Conservation (phyloP, 2,888 invertebrate species). For the Oscheius sp. region DNA sequence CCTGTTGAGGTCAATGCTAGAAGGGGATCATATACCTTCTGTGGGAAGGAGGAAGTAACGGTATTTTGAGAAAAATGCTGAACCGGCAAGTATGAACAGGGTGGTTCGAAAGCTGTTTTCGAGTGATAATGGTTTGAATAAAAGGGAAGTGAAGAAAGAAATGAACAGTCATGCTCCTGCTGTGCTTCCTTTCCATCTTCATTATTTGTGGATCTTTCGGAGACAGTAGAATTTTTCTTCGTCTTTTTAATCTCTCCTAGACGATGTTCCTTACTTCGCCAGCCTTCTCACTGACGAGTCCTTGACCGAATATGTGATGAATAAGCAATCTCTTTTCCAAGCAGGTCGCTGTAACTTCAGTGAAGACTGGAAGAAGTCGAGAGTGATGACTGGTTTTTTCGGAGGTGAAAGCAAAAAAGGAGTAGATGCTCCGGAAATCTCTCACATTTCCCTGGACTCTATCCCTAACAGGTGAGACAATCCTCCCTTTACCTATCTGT, state of each 20-base stretch:
- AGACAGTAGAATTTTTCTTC: not conserved
- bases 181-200: not conserved
- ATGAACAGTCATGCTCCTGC: not conserved
- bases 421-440: too few relatives aligned
- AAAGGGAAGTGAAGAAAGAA: not conserved
- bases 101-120: too few relatives aligned
- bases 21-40: too few relatives aligned
- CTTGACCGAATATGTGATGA: constrained; percentile 40
- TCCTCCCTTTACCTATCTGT: constrained; percentile 5
- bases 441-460: constrained; percentile 27
- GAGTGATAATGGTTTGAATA: too few relatives aligned
- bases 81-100: too few relatives aligned
- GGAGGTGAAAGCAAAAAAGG: not conserved
- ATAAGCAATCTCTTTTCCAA: constrained; percentile 33
- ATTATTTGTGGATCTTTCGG: not conserved
- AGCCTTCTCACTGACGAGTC: constrained; percentile 24
- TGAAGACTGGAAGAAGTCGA: not conserved
- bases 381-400: not conserved
- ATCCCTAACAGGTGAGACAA: constrained; percentile 31
- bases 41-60: too few relatives aligned
- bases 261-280: not conserved
- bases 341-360: not conserved
- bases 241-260: not conserved
- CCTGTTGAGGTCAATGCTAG: not conserved
- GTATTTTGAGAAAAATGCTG: too few relatives aligned